A percentile compares a stretch with the other conserved stretches of the same genome.
phyloP scores from a whole-genome alignment of 64 coral and sea anemone genomes.

The Stichodactyla mertensii region DNA sequence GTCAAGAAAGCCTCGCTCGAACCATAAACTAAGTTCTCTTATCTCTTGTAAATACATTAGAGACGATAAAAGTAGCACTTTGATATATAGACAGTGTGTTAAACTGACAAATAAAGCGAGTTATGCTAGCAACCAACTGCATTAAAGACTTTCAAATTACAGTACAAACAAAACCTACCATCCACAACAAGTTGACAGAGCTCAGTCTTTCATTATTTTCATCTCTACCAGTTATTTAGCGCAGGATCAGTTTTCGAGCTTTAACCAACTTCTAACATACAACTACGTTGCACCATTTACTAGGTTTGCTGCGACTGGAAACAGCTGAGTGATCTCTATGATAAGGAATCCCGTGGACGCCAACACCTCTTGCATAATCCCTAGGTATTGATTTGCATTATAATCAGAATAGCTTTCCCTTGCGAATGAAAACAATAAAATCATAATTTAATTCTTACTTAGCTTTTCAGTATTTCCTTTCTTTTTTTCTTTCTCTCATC shows the following conservation, averaged over 20 bases:
- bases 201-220: too few species aligned
- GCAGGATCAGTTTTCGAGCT: too few species aligned
- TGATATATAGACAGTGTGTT: too few species aligned
- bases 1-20: neutral
- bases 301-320: too few species aligned
- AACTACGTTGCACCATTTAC: too few species aligned
- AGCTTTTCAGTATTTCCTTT: neutral
- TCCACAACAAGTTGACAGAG: neutral
- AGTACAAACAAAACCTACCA: neutral
- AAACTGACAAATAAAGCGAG: too few species aligned
- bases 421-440: too few species aligned
- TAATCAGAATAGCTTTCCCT: neutral
- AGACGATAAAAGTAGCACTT: neutral
- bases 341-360: neutral
- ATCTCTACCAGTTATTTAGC: too few species aligned
- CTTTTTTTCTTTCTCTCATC: neutral
- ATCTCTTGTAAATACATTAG: neutral
- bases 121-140: too few species aligned
- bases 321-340: neutral
- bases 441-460: neutral
- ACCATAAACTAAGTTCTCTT: neutral
- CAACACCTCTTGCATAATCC: too few species aligned
- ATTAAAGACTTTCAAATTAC: neutral
- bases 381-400: neutral
- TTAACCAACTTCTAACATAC: too few species aligned